Conservation (phyloP, 2,113 vertebrate genomes). For the Pionites leucogaster region DNA sequence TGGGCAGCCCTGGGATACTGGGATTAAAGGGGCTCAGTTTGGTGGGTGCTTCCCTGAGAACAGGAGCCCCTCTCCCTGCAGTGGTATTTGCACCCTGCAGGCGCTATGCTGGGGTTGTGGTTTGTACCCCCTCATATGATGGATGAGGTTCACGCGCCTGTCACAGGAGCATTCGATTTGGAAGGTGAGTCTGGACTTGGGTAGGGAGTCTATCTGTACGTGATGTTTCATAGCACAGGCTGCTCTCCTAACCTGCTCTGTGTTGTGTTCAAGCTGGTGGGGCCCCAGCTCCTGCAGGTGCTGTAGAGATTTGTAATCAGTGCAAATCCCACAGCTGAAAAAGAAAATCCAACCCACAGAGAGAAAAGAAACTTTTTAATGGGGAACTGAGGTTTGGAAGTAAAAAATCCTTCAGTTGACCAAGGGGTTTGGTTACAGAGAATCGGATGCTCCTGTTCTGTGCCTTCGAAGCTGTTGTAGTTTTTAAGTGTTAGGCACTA, state of each 20-base stretch:
- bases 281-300: neutral
- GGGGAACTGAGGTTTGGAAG: neutral
- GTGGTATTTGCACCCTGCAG: neutral
- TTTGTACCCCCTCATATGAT: rapidly evolving
- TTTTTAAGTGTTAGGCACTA: neutral
- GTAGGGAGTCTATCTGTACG: neutral
- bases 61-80: rapidly evolving
- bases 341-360: neutral
- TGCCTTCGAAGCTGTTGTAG: neutral
- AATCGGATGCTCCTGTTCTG: neutral
- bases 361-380: neutral
- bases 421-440: neutral
- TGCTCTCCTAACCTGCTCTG: neutral
- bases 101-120: rapidly evolving
- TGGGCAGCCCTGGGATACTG: neutral
- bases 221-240: neutral
- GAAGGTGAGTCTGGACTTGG: neutral
- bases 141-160: rapidly evolving
- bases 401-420: neutral
- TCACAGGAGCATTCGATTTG: rapidly evolving
- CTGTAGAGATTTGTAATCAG: too few relatives aligned
- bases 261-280: neutral
- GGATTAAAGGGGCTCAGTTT: neutral
- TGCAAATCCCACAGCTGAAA: neutral
- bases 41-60: rapidly evolving